These are phyloP conservation scores for Circaetus gallicus DNA, from an alignment of 2,113 vertebrate genomes.

Conservation along the genomic window DNA sequence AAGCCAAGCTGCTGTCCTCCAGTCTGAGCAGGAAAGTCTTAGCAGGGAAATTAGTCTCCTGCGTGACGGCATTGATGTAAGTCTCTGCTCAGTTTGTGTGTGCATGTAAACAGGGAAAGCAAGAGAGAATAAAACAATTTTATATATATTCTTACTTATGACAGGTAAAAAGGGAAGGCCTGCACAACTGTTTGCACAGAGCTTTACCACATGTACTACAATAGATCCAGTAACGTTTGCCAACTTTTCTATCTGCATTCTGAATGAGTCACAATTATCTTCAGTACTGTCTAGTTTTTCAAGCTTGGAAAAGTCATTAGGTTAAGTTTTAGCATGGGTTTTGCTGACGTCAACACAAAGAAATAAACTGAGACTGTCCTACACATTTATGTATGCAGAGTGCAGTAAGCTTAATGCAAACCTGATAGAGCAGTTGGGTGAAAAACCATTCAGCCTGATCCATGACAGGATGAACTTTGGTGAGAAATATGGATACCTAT, in stretches of 20 bases:
- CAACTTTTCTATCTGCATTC: constrained; percentile 1
- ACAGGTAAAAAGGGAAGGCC: not conserved
- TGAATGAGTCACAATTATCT: constrained; percentile 55
- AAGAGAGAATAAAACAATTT: constrained; percentile 2
- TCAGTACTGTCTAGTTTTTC: constrained; percentile 23
- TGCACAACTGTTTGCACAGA: not conserved
- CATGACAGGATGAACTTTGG: not conserved
- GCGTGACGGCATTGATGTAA: not conserved
- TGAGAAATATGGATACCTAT: not conserved
- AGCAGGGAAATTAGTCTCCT: constrained; percentile 36
- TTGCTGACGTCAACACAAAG: constrained; percentile 36
- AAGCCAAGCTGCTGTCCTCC: not conserved
- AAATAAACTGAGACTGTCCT: constrained; percentile 15
- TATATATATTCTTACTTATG: not conserved
- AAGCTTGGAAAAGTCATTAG: constrained; percentile 53
- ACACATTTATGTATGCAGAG: constrained; percentile 1
- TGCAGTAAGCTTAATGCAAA: not conserved
- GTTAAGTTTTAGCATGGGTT: constrained; percentile 51
- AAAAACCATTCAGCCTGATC: not conserved
- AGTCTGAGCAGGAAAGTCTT: not conserved
- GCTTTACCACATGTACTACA: not conserved
- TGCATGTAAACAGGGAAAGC: constrained; percentile 23
- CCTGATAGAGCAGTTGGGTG: not conserved
- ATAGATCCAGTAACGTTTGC: not conserved
- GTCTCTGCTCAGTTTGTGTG: not conserved